Evolutionary conservation across 2,113 vertebrate species (phyloP).

Genomic region (Grammomys surdaster): DNA sequence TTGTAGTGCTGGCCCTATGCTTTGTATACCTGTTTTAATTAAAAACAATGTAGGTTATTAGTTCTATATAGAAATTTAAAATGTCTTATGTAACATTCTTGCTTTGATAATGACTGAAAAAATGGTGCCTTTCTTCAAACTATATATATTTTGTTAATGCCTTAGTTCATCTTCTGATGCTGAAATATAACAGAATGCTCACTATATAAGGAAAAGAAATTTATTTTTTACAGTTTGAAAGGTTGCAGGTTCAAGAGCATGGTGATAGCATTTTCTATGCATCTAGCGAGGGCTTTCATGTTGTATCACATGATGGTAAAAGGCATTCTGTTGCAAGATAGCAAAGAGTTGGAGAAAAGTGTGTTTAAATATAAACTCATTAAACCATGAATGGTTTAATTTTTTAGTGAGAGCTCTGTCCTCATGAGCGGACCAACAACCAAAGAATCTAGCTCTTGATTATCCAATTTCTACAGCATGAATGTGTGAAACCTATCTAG

Average conservation of each 20-base stretch:
- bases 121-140: neutral
- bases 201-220: neutral
- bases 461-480: neutral
- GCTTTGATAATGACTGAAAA: conserved; percentile 11
- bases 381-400: neutral
- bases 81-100: neutral
- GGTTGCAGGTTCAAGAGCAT: neutral
- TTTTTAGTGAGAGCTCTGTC: neutral
- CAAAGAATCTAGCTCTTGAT: too few relatives aligned
- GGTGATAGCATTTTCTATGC: neutral
- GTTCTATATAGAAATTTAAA: neutral
- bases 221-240: neutral
- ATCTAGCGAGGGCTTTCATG: neutral
- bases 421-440: neutral
- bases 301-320: neutral
- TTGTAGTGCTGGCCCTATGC: neutral
- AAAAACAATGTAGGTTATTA: neutral
- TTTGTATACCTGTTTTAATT: neutral
- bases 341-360: too few relatives aligned
- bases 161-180: neutral
- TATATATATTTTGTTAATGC: neutral
- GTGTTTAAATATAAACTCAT: neutral
- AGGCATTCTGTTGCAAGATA: neutral
- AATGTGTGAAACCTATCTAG: neutral
- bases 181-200: neutral